These are phyloP conservation scores for Microcaecilia unicolor DNA, from an alignment of 2,797 vertebrate genomes.

Conservation along the genomic window DNA sequence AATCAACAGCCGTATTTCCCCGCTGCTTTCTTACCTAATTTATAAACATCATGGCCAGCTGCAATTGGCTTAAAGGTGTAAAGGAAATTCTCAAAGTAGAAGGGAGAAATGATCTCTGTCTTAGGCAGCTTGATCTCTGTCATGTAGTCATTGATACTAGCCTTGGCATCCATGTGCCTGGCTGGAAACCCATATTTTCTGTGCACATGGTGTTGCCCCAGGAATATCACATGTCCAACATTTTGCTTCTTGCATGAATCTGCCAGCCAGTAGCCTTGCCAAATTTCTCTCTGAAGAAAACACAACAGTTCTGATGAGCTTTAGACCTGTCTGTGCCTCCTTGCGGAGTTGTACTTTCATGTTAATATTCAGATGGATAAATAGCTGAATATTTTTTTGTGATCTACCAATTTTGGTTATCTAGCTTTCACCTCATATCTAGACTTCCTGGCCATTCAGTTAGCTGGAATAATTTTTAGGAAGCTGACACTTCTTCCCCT, in stretches of 20 bases:
- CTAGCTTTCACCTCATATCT: too few relatives aligned
- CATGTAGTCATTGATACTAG: slow-evolving; percentile 2
- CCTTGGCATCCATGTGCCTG: slow-evolving; percentile 3
- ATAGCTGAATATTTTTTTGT: too few relatives aligned
- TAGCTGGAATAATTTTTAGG: too few relatives aligned
- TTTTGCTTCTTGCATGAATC: background rate
- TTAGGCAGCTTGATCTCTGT: background rate
- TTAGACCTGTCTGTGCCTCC: too few relatives aligned
- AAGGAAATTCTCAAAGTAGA: slow-evolving; percentile 2
- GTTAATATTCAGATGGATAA: too few relatives aligned
- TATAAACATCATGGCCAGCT: background rate
- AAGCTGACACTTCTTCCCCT: too few relatives aligned
- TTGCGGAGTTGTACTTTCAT: too few relatives aligned
- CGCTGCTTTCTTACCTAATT: slow-evolving; percentile 2
- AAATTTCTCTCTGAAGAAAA: background rate
- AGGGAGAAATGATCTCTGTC: slow-evolving; percentile 3
- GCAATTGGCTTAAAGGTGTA: background rate
- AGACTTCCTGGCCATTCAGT: too few relatives aligned
- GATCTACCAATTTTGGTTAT: too few relatives aligned
- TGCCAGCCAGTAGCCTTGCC: background rate
- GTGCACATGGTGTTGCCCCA: slow-evolving; percentile 5
- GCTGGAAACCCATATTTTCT: slow-evolving; percentile 3
- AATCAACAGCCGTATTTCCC: too few relatives aligned
- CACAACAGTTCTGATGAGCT: background rate
- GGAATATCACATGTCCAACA: background rate